These are phyloP conservation scores for Pseudochromis fuscus DNA, from an alignment of 2,797 vertebrate genomes.

Conservation along the genomic window DNA sequence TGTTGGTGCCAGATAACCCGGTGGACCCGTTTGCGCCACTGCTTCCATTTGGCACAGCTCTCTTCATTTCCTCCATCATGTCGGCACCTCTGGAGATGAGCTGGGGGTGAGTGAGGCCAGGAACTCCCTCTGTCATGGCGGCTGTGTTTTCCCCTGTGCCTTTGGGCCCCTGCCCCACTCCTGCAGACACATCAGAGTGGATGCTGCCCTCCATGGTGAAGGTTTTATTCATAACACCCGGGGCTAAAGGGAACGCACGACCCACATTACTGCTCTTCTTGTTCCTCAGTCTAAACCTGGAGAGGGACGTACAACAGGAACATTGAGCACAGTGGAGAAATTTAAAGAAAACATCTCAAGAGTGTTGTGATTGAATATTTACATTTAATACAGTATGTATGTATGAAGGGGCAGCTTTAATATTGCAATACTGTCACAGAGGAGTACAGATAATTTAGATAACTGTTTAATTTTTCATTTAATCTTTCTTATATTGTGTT, in stretches of 20 bases:
- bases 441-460: too few relatives aligned
- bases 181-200: slow-evolving; percentile 72
- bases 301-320: neutral
- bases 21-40: slow-evolving; percentile 83
- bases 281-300: slow-evolving; percentile 94
- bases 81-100: slow-evolving; percentile 91
- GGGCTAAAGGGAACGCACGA: slow-evolving; percentile 87
- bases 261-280: slow-evolving; percentile 92
- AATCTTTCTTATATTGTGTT: too few relatives aligned
- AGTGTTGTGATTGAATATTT: neutral
- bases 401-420: too few relatives aligned
- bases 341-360: neutral
- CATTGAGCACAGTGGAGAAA: neutral
- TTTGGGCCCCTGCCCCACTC: slow-evolving; percentile 80
- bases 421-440: too few relatives aligned
- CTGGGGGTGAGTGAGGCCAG: slow-evolving; percentile 85
- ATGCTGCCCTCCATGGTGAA: slow-evolving; percentile 83
- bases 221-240: slow-evolving; percentile 86
- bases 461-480: too few relatives aligned
- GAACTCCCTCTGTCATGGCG: slow-evolving; percentile 77
- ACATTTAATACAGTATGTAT: too few relatives aligned
- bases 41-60: slow-evolving; percentile 84
- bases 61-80: slow-evolving; percentile 88
- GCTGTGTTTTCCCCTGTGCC: slow-evolving; percentile 79
- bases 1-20: slow-evolving; percentile 75